These are phyloP conservation scores for Eremobia ochroleuca DNA, from an alignment of 2,888 invertebrate species.

Conservation along the genomic window DNA sequence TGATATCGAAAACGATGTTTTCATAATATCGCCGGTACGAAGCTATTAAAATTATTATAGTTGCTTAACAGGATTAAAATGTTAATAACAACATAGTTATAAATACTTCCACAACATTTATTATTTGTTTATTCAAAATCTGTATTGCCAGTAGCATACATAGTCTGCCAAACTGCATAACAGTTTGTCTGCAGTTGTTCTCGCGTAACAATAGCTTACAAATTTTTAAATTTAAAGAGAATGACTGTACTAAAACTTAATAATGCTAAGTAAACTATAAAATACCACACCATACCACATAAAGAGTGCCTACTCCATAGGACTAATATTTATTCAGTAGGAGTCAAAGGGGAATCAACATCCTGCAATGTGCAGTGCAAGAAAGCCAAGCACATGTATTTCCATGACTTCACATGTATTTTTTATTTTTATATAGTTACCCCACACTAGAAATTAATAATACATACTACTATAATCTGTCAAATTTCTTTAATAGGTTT, in stretches of 20 bases:
- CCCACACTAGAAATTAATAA: not conserved
- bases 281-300: too few relatives aligned
- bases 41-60: conserved; percentile 23
- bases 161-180: too few relatives aligned
- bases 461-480: too few relatives aligned
- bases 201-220: too few relatives aligned
- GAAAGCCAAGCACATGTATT: not conserved
- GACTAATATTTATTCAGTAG: not conserved
- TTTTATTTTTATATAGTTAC: not conserved
- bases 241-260: too few relatives aligned
- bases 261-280: too few relatives aligned
- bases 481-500: too few relatives aligned
- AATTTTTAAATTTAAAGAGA: too few relatives aligned
- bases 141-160: too few relatives aligned
- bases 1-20: conserved; percentile 86
- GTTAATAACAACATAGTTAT: not conserved
- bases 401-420: not conserved
- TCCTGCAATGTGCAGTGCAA: not conserved
- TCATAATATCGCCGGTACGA: conserved; percentile 84
- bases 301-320: not conserved
- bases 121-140: too few relatives aligned
- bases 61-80: not conserved
- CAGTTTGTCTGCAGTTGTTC: too few relatives aligned
- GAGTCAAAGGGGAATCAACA: not conserved
- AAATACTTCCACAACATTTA: not conserved